Evolutionary conservation across 2,797 vertebrate genomes (phyloP), one percentile per base, ranked within the genome.

Genomic region (Pagetopsis macropterus): DNA sequence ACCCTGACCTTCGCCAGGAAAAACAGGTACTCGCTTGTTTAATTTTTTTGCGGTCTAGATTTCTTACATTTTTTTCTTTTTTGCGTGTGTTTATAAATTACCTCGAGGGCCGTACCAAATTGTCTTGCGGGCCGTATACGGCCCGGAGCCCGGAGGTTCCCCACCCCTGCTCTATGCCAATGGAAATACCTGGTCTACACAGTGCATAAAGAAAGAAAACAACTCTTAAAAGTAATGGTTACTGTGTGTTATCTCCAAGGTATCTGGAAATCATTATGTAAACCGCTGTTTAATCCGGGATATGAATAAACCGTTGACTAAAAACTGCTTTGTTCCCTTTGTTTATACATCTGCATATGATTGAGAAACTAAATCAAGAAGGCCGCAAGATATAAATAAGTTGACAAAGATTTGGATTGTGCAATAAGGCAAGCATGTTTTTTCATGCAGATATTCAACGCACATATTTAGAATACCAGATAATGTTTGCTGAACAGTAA

Each of bases 381-480:
- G 21, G 70, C 48, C 40, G 31, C 3, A 4, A 65, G 50, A 37
- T 59, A 12, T 3, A 3, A 40, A 70, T 31, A 45, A 51, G 12
- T 11, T n/a, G 40, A 57, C 41, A 56, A 17, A 44, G 40, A 61
- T 51, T 70, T 41, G 2, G 46, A 66, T 62, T 62, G 31, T 51
- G 19, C 46, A 16, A 5, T 21, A 16, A 60, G 52, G 37, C 50
- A 3, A 56, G 5, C 6, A 1, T 15, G 19, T 15, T 68, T 40
- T 46, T 10, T 27, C 65, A 82, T 66, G 1, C 31, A 64, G 41
- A 61, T 56, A 50, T 57, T 81, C 33, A 63, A 50, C 67, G 49
- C 49, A 69, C 46, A 85, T 79, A 60, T 70, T 63, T 70, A 12
- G 46, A 72, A 81, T 70, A 61, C 56, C 81, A 69, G n/a, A 55